Base-by-base conservation (phyloP, 2,888 invertebrate genomes). In the Eupithecia dodoneata region DNA sequence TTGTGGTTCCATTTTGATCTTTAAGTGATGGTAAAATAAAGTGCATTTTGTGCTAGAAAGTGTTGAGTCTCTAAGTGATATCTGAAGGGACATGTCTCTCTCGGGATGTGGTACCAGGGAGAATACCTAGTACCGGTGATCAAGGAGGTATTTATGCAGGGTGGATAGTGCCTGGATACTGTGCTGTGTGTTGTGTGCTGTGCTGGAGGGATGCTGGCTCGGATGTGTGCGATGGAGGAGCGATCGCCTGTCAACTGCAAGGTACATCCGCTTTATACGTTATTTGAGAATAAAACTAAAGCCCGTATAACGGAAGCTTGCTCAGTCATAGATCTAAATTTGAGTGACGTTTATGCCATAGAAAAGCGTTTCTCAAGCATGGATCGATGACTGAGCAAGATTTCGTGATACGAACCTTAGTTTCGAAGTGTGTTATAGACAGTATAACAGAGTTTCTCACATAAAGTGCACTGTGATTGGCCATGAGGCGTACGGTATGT, bases 211-310 rank as follows among this genome's bases (percentile, higher is more conserved):
- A 91, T 90, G 91, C 85, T 89, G 82, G 87, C 88, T 41, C 87
- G 89, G 78, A 91, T 90, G 88, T 90, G 90, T 79, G 91, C 87
- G 10, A 89, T 88, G 75, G 91, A 93, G 84, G 92, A 91, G 70
- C 82, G 85, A 69, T 65, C 86, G 78, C 86, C 88, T 76, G 79
- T 88, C 9, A 63, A 63, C 80, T 88, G 87, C 83, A 92, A 92
- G 93, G 93, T 93, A 89, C 55, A 41, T 44, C 41, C 30, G 18
- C 0, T 3, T 42, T 13, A 63, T 63, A 4, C 0, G 18, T 10
- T 52, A 52, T 52, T 52, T 63, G 12, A 10, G 3, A 9, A 59
- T 18, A 1, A 18, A 59, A 55, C n/a, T 52, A 30, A 30, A 30
- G 30, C 30, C 30, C 30, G 30, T 30, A 30, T 30, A 1, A 30